phyloP scores from a whole-genome alignment of 1,140 invertebrate species.

The Samia ricini region DNA sequence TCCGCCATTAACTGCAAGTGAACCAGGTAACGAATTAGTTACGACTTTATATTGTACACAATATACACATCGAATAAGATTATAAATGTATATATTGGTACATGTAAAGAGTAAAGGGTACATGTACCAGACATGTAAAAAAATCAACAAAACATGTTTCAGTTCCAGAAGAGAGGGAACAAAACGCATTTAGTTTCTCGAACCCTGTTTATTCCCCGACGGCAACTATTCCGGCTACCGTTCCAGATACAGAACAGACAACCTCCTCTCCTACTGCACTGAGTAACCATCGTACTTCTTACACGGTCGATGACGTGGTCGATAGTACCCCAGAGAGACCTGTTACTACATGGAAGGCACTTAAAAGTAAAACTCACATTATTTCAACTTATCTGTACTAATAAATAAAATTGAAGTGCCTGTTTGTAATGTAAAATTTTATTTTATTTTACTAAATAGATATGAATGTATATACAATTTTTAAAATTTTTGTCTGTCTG shows the following conservation, averaged over 20 bases:
- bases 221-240: constrained; percentile 66
- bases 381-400: not conserved
- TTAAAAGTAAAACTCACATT: constrained; percentile 79
- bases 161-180: constrained; percentile 69
- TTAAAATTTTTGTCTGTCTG: too few species aligned
- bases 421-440: too few species aligned
- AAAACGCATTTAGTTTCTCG: constrained; percentile 83
- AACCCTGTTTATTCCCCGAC: constrained; percentile 89
- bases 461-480: too few species aligned
- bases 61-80: too few species aligned
- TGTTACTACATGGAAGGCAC: constrained; percentile 76
- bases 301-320: constrained; percentile 90
- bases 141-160: constrained; percentile 11
- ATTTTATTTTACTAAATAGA: too few species aligned
- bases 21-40: constrained; percentile 29
- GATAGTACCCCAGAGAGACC: constrained; percentile 80
- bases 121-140: too few species aligned
- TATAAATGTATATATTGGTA: too few species aligned
- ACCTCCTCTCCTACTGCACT: constrained; percentile 45
- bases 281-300: constrained; percentile 71
- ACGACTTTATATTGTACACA: not conserved
- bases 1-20: constrained; percentile 46
- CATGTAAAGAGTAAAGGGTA: too few species aligned
- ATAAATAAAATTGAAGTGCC: too few species aligned
- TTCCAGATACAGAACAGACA: constrained; percentile 29